Percentiles rank a stretch among this genome's conserved stretches.
Conservation (phyloP, 2,113 vertebrate genomes). For the Parus major region DNA sequence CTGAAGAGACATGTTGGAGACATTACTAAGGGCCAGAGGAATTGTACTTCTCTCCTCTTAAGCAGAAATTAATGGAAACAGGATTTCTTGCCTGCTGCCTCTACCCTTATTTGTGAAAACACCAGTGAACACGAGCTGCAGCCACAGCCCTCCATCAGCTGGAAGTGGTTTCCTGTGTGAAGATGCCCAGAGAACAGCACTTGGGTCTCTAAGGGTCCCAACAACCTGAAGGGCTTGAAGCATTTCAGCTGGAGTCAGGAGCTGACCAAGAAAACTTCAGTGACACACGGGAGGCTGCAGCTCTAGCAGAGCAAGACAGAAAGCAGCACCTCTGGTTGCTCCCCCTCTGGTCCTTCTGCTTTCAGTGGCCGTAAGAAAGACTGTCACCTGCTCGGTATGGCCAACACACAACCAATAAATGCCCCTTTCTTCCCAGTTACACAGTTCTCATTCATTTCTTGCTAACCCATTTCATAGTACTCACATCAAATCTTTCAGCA, state of each 20-base stretch:
- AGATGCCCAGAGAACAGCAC: neutral
- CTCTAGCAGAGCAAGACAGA: neutral
- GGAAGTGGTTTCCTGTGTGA: neutral
- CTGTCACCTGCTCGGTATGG: neutral
- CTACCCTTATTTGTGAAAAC: neutral
- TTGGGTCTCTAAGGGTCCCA: neutral
- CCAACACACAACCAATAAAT: neutral
- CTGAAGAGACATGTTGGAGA: neutral
- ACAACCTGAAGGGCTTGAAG: neutral
- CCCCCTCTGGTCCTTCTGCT: neutral
- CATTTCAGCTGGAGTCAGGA: neutral
- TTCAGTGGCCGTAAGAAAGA: neutral
- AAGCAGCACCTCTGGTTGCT: neutral
- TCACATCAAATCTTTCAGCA: constrained; percentile 38
- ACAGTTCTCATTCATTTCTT: constrained; percentile 13
- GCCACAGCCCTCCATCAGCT: neutral
- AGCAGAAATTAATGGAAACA: neutral
- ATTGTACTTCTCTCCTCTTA: neutral
- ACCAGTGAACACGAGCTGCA: rapidly evolving
- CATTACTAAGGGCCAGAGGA: neutral
- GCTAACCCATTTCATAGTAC: constrained; percentile 52
- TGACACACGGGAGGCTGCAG: neutral
- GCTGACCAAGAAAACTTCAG: neutral
- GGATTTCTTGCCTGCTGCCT: neutral
- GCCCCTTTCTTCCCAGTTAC: constrained; percentile 2